Base-by-base conservation (phyloP, 2,797 vertebrate species). In the Bovichtus variegatus region DNA sequence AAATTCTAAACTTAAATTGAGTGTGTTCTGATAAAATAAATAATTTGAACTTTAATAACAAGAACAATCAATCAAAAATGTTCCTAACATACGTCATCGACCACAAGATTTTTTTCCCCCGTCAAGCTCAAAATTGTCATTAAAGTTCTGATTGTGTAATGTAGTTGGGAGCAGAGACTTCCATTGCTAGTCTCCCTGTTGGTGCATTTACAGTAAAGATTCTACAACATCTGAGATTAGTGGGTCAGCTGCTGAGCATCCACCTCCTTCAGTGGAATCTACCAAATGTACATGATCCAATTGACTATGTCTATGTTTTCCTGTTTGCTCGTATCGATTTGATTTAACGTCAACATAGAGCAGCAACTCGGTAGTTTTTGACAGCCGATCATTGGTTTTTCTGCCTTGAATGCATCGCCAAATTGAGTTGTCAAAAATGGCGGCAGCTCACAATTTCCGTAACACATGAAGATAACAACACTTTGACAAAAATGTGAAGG, bases 311-410 rank as follows among this genome's bases (percentile, higher is more conserved):
- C 53, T 43, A 47, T 59, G 46, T 72, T 65, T 63, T 19, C 29
- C 23, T 70, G 43, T 60, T 12, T 58, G 34, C 38, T 51, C 43
- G 19, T 59, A 9, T 40, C 31, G 36, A 57, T 66, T 66, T 8
- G 2, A 57, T 77, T 76, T 29, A 34, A 54, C 63, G 43, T 36
- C 25, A 65, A 51, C 13, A 78, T 47, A 19, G 36, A 62, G 34
- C 19, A 71, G 46, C 11, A 53, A 18, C 29, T 65, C 5, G 0
- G 16, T 41, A 31, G 38, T n/a, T 80, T 74, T 74, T 81, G 44
- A 27, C 58, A 79, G 54, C 36, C 1, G 16, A 25, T 80, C 49
- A 76, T 34, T 29, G 40, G 72, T 74, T 68, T 69, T 74, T 59
- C 49, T 72, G 36, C 40, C 36, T 74, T 55, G n/a, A 74, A 76